Evolutionary conservation across 2,113 vertebrate species (phyloP), one percentile per base, ranked within the genome.

Genomic region (Brevimyrus niger): DNA sequence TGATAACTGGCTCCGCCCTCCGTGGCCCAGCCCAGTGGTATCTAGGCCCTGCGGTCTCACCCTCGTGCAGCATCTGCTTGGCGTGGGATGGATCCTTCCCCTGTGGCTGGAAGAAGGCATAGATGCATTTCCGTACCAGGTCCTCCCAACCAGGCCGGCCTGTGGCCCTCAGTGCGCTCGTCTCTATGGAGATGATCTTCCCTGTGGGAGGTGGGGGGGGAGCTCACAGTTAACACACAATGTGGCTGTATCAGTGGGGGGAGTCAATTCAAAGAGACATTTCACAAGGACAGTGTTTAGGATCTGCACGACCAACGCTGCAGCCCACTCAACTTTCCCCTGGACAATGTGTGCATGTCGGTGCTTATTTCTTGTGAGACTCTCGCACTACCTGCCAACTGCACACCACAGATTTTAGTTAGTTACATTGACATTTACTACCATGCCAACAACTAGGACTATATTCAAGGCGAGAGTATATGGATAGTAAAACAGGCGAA

Each of bases 111-210:
- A 99, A 98, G 95, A 99, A 99, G 83, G 98, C 98, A 5, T 98
- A 98, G 95, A 99, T 99, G 95, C 98, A 99, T 92, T 98, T 99
- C 90, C 98, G 94, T 89, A 99, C 98, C 94, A 99, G 93, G 92
- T 99, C 98, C 94, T 99, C 98, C 98, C 98, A 99, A 93, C 98
- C 98, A 9, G 97, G 96, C 89, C 98, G 96, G 91, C 97, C 98
- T 0, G 97, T 97, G 0, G 97, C 97, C 92, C 98, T 95, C 94
- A 99, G 94, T 50, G 97, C 97, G 90, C 97, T 98, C 0, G 97
- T 99, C 95, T 99, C 98, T 88, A 99, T 99, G 95, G 98, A 99
- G 96, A 99, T 98, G 94, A 99, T 99, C 96, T 99, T 99, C 92
- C 98, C 98, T 99, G 94, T 3, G 92, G 35, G 55, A 17, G 50